A percentile compares a stretch with the other conserved stretches of the same genome.
Evolutionary conservation across 37 sponge, comb jelly and placozoan genomes (phyloP).

Genomic region (Amphimedon queenslandica): DNA sequence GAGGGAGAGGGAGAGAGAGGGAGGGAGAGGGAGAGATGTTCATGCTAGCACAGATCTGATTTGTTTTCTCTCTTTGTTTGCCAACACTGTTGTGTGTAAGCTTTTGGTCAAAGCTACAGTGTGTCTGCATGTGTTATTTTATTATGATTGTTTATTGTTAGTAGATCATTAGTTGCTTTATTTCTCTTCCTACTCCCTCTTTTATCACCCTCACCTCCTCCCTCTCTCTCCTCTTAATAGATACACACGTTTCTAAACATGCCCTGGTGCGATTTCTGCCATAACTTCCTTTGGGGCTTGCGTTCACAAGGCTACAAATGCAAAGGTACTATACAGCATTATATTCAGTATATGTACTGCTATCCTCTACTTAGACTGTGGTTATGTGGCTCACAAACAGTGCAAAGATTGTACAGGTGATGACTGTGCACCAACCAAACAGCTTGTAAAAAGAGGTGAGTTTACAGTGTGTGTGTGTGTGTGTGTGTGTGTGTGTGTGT

Average conservation of each 20-base stretch:
- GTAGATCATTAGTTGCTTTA: too few species aligned
- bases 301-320: slow-evolving; percentile 86
- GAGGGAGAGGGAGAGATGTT: neutral
- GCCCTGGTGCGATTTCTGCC: slow-evolving; percentile 86
- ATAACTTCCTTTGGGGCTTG: slow-evolving; percentile 94
- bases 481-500: slow-evolving; percentile 21
- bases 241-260: slow-evolving; percentile 46
- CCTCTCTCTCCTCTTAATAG: slow-evolving; percentile 10
- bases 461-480: neutral
- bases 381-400: slow-evolving; percentile 77
- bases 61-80: neutral
- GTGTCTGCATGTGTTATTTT: neutral
- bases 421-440: slow-evolving; percentile 68
- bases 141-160: neutral
- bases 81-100: neutral
- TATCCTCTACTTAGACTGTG: slow-evolving; percentile 75
- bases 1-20: too few species aligned
- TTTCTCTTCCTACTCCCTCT: too few species aligned
- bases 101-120: neutral
- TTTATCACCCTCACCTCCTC: too few species aligned
- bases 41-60: neutral
- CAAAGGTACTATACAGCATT: slow-evolving; percentile 39
- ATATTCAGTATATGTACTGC: neutral
- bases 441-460: slow-evolving; percentile 75
- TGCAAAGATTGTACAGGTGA: slow-evolving; percentile 52